These are phyloP conservation scores for Protomyctophum bolini DNA, from an alignment of 2,113 vertebrate species.

Conservation along the genomic window DNA sequence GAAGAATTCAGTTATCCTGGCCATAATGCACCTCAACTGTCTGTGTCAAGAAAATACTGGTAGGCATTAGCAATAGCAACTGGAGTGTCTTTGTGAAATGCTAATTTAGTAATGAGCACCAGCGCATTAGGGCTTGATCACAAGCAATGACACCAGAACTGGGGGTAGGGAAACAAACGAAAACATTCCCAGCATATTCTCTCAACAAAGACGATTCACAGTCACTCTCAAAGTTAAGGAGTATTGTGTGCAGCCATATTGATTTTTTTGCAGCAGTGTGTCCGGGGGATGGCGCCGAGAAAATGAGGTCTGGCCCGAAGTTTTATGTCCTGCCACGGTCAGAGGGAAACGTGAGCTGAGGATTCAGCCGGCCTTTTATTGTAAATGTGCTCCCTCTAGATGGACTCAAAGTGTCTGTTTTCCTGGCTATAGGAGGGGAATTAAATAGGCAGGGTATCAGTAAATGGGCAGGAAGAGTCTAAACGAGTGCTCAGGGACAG, in stretches of 20 bases:
- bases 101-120: slow-evolving; percentile 51
- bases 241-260: slow-evolving; percentile 73
- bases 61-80: slow-evolving; percentile 5
- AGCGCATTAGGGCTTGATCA: background rate
- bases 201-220: slow-evolving; percentile 62
- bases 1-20: slow-evolving; percentile 91
- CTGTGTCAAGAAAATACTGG: slow-evolving; percentile 49
- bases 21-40: slow-evolving; percentile 84
- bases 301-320: slow-evolving; percentile 79
- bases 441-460: slow-evolving; percentile 78
- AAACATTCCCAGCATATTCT: slow-evolving; percentile 41
- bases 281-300: slow-evolving; percentile 77
- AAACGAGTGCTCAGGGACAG: slow-evolving; percentile 77
- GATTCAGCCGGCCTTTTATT: slow-evolving; percentile 72
- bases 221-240: slow-evolving; percentile 65
- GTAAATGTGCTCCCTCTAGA: slow-evolving; percentile 76
- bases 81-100: slow-evolving; percentile 33
- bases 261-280: slow-evolving; percentile 74
- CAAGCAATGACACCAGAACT: slow-evolving; percentile 32
- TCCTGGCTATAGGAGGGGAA: slow-evolving; percentile 72
- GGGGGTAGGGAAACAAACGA: slow-evolving; percentile 29
- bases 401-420: slow-evolving; percentile 77
- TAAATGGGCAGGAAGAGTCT: slow-evolving; percentile 77
- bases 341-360: slow-evolving; percentile 78
- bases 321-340: slow-evolving; percentile 78